A percentile compares a stretch with the other conserved stretches of the same genome.
phyloP scores from a whole-genome alignment of 2,888 invertebrate species.

The Sphaerophoria taeniata region DNA sequence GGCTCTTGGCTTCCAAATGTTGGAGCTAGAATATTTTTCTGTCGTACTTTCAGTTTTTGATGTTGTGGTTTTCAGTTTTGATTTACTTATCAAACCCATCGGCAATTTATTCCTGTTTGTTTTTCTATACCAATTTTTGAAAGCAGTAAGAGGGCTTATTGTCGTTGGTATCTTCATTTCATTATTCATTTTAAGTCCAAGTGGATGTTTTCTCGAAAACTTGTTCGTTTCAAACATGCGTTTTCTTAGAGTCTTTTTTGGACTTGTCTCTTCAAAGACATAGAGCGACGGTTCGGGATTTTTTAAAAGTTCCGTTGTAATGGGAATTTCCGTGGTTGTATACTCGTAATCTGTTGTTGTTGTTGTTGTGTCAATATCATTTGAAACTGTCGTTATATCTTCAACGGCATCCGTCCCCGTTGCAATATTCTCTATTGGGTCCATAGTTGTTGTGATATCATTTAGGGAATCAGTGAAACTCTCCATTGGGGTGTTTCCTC shows the following conservation, averaged over 20 bases:
- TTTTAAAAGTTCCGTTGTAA: not conserved
- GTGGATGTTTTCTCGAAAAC: conserved; percentile 20
- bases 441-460: conserved; percentile 4
- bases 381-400: not conserved
- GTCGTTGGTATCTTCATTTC: conserved; percentile 25
- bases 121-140: conserved; percentile 28
- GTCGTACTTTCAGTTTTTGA: not conserved
- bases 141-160: not conserved
- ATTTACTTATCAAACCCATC: not conserved
- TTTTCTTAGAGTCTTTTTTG: conserved; percentile 31
- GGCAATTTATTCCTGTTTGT: not conserved
- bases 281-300: not conserved
- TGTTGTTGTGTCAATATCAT: not conserved
- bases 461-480: not conserved
- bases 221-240: conserved; percentile 15
- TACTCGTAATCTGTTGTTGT: not conserved
- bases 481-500: not conserved
- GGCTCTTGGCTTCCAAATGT: no score
- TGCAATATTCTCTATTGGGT: not conserved
- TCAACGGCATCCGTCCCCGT: not conserved
- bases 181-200: conserved; percentile 3
- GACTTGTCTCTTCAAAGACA: conserved; percentile 27
- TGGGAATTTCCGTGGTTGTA: not conserved
- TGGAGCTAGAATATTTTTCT: not conserved
- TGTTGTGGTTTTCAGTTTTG: not conserved